Evolutionary conservation across 2,113 vertebrate species (phyloP).

Genomic region (Engystomops pustulosus): DNA sequence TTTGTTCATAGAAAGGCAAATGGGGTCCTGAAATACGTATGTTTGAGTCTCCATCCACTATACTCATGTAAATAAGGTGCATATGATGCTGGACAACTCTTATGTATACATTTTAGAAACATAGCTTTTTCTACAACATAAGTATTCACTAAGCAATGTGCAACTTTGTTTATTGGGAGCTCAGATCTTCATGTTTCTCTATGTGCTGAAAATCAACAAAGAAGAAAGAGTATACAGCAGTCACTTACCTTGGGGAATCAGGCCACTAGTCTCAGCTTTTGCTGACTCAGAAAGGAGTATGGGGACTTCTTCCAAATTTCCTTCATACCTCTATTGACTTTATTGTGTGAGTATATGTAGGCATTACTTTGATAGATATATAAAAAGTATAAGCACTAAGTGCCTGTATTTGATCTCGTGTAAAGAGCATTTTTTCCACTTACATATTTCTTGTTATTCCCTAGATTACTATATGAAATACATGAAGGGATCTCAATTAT

Average conservation of each 20-base stretch:
- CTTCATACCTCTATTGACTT: background rate
- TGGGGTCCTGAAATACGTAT: too few relatives aligned
- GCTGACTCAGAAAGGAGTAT: background rate
- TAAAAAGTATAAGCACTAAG: background rate
- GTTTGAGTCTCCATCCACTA: background rate
- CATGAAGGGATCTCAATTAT: background rate
- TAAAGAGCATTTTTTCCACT: background rate
- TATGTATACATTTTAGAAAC: too few relatives aligned
- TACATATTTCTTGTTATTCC: background rate
- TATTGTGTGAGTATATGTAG: background rate
- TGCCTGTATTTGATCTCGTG: background rate
- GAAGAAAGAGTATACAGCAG: constrained; percentile 1
- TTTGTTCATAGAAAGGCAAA: too few relatives aligned
- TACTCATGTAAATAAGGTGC: too few relatives aligned
- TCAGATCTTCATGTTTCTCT: background rate
- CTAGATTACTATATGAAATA: background rate
- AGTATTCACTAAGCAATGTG: background rate
- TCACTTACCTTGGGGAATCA: background rate
- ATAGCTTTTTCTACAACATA: background rate
- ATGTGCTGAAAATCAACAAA: background rate
- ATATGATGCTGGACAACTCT: too few relatives aligned
- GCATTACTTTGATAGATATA: background rate
- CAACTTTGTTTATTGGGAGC: background rate
- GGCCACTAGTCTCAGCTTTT: constrained; percentile 8
- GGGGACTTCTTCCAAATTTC: background rate